phyloP scores from a whole-genome alignment of 2,113 vertebrate genomes.

The Petaurus breviceps region DNA sequence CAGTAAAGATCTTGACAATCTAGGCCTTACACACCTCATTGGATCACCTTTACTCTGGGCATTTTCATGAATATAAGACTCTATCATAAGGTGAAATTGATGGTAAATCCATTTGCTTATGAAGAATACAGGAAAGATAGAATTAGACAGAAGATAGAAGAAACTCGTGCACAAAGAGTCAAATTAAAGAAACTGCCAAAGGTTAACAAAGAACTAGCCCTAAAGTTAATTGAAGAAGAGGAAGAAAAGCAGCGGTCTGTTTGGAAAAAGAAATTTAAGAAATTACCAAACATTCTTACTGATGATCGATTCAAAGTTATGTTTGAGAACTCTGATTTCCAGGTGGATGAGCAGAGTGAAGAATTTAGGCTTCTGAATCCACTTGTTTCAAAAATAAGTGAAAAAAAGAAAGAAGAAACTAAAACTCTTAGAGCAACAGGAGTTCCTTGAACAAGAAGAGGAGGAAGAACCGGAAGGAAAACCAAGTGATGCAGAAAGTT shows the following conservation, averaged over 20 bases:
- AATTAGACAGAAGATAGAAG: conserved; percentile 98
- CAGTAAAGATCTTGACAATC: conserved; percentile 93
- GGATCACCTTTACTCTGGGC: conserved; percentile 94
- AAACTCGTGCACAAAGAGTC: conserved; percentile 93
- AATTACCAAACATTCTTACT: conserved; percentile 90
- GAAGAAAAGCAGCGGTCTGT: conserved; percentile 84
- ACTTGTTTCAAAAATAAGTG: conserved; percentile 95
- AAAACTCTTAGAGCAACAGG: conserved; percentile 86
- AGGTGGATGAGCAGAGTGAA: conserved; percentile 96
- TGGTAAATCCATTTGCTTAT: conserved; percentile 98
- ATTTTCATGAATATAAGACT: conserved; percentile 97
- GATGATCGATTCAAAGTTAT: conserved; percentile 98
- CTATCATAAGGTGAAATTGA: conserved; percentile 97
- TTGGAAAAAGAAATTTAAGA: conserved; percentile 94
- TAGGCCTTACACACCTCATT: conserved; percentile 95
- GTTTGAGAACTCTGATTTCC: conserved; percentile 99
- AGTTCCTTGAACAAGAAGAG: conserved; percentile 84
- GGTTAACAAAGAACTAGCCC: conserved; percentile 96
- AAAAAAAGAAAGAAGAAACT: conserved; percentile 95
- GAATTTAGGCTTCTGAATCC: conserved; percentile 97
- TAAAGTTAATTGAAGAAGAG: conserved; percentile 96
- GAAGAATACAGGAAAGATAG: conserved; percentile 97
- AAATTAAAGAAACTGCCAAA: conserved; percentile 95
- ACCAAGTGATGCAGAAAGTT: conserved; percentile 95
- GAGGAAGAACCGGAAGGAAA: conserved; percentile 94